Evolutionary conservation across 1,140 invertebrate genomes (phyloP).

Genomic region (Drosophila pruinosa): DNA sequence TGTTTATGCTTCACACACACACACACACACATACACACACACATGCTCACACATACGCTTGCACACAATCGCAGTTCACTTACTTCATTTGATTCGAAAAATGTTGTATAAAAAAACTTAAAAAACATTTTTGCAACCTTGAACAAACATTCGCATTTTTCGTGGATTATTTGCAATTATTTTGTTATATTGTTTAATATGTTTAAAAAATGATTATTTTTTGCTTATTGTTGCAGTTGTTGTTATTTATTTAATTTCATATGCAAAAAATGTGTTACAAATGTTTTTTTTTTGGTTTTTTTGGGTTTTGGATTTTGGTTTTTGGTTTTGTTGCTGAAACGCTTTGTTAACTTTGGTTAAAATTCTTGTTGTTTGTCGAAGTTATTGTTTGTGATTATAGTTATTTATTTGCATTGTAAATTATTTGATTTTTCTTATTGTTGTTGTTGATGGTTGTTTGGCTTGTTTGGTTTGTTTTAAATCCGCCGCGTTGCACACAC

Average conservation of each 20-base stretch:
- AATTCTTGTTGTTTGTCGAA: constrained; percentile 59
- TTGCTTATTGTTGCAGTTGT: constrained; percentile 35
- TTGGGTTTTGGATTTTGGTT: constrained; percentile 19
- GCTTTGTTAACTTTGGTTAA: constrained; percentile 76
- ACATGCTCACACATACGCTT: constrained; percentile 10
- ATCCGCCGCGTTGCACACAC: constrained; percentile 77
- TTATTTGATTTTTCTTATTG: not conserved
- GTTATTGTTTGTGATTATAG: constrained; percentile 16
- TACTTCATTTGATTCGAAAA: constrained; percentile 42
- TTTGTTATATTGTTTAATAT: not conserved
- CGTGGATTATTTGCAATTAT: too few relatives aligned
- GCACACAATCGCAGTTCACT: constrained; percentile 4
- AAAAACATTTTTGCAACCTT: constrained; percentile 45
- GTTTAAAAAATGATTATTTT: constrained; percentile 22
- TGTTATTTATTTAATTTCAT: constrained; percentile 19
- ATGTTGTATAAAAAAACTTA: constrained; percentile 43
- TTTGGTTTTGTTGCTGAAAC: constrained; percentile 68
- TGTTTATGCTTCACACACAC: constrained; percentile 14
- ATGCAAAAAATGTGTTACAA: constrained; percentile 49
- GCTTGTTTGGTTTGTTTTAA: constrained; percentile 30
- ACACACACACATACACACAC: constrained; percentile 6
- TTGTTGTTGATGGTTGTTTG: constrained; percentile 12
- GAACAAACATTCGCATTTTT: constrained; percentile 16
- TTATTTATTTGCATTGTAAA: constrained; percentile 1
- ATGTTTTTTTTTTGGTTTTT: constrained; percentile 34